phyloP scores from a whole-genome alignment of 2,113 vertebrate genomes.

The Cervus canadensis region DNA sequence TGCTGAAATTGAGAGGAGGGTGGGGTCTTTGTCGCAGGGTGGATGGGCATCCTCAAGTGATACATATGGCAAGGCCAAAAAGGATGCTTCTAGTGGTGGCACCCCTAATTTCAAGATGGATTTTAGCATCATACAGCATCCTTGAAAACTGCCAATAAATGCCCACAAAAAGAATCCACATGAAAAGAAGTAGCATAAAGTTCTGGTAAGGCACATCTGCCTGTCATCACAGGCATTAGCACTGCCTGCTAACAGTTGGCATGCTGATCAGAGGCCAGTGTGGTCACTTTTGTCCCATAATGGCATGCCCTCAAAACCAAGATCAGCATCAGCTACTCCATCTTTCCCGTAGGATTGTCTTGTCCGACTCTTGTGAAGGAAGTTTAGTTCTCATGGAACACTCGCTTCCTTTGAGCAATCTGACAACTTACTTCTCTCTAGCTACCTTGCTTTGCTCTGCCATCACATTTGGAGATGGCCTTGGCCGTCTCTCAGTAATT shows the following conservation, averaged over 20 bases:
- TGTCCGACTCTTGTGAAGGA: neutral
- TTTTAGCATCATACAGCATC: neutral
- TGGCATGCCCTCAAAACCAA: neutral
- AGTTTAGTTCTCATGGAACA: neutral
- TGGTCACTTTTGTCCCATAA: neutral
- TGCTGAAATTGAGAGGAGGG: neutral
- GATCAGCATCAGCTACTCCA: neutral
- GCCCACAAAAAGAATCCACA: neutral
- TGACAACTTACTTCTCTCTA: neutral
- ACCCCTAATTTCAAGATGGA: neutral
- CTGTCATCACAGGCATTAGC: neutral
- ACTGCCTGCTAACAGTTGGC: neutral
- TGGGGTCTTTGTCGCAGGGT: neutral
- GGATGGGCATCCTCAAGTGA: neutral
- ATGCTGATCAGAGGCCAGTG: neutral
- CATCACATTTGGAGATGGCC: neutral
- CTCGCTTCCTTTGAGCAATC: neutral
- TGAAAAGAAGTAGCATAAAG: neutral
- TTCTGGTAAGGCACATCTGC: neutral
- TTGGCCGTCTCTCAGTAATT: neutral
- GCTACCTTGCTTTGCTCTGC: neutral
- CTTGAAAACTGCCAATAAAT: constrained; percentile 17
- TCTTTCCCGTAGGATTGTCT: neutral
- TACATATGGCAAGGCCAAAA: neutral
- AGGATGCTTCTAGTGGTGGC: neutral